Evolutionary conservation across 2,888 invertebrate genomes (phyloP), one percentile per base, ranked within the genome.

Genomic region (Drosophila histrio): DNA sequence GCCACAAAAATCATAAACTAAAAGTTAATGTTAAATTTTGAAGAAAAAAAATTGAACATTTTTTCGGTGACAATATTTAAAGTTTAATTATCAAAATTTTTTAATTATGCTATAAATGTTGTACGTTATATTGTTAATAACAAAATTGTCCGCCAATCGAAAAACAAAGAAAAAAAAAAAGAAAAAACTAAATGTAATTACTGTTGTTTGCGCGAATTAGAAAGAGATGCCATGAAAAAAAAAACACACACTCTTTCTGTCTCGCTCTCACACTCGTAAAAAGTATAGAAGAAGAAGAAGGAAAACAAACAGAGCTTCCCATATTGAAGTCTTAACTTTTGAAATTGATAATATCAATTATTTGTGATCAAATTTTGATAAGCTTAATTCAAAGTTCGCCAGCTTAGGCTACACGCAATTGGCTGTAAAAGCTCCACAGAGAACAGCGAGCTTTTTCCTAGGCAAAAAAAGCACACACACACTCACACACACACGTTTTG

Each of bases 1-100:
- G 32, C 57, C 66, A 66, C 47, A 24, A 26, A 66, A 66, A 66
- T 11, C 32, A 58, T 52, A 61, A 19, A 19, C 28, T 24, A 24
- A 2, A 30, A 32, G 24, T 56, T 56, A 56, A 26, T 46, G 47
- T 47, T 57, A 36, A 57, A 13, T 2, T 26, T 13, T 21, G 19
- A 26, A 9, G n/a, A 26, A 46, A 11, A 44, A 53, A 47, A 53
- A 58, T 60, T 66, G 49, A 72, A 72, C 41, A 82, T 76, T 67
- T 77, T 77, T 77, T 84, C 81, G 62, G 60, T 67, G 81, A 87
- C 87, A 81, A 81, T 81, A 81, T 77, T 67, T 59, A 47, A 77
- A 67, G 28, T 44, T 61, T 38, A 58, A 52, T 8, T 28, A 69
- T 43, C n/a, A n/a, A 36, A 43, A 36, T 6, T 22, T 46, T 47